Evolutionary conservation across 1,140 invertebrate species (phyloP), one percentile per base, ranked within the genome.

Genomic region (Amyelois transitella): DNA sequence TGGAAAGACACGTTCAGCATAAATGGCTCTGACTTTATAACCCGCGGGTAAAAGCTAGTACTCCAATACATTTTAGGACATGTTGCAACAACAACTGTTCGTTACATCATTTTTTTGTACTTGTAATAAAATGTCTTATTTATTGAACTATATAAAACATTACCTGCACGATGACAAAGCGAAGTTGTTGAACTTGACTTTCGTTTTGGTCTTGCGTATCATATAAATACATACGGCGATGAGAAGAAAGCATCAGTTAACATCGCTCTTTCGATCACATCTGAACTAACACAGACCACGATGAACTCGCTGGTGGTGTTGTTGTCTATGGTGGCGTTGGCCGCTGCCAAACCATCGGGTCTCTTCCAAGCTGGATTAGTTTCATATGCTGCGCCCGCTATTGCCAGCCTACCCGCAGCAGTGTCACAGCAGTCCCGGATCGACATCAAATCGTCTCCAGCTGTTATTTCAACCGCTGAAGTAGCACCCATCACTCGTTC

Each of bases 221-320:
- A 71, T 87, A 87, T 87, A 87, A 83, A 87, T 70, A 81, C 63
- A 70, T 60, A 55, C 66, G 63, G 19, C 45, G 45, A 51, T 20
- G 52, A 51, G 58, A 85, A 79, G 77, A 81, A 83, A 79, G 80
- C 68, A 81, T 83, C 82, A 86, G 80, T 84, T 66, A 58, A 60
- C 69, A 56, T 69, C 48, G 51, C 72, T 65, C 58, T 51, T 58
- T 69, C 69, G 59, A 70, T 75, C 56, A 53, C 58, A 71, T 62
- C 73, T 80, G 76, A 84, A 86, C 69, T 75, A 80, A 84, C 85
- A 86, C 85, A 88, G 85, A 88, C 82, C 85, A 86, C 85, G 78
- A 87, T 86, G 86, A 80, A 84, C 57, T 77, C 80, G 81, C 77
- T 88, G 89, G 88, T 90, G 85, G 88, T 90, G 87, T 89, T 90